A percentile compares a stretch with the other conserved stretches of the same genome.
Evolutionary conservation across 2,888 invertebrate species (phyloP).

Genomic region (Uloborus plumipes): DNA sequence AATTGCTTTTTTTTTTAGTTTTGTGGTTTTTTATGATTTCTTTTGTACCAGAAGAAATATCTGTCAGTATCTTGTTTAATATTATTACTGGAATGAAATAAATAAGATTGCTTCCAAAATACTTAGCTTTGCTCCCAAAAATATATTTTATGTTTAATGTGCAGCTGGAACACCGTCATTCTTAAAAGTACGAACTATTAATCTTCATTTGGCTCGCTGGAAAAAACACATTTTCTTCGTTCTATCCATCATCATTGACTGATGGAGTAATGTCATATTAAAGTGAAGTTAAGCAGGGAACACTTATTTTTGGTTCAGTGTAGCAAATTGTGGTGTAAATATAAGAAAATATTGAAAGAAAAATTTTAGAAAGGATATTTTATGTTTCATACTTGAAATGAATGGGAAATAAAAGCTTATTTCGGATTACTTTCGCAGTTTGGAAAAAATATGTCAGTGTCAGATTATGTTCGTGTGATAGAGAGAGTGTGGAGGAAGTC

Average conservation of each 20-base stretch:
- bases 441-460: no score
- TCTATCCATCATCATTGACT: constrained; percentile 20
- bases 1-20: no score
- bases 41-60: no score
- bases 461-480: no score
- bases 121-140: constrained; percentile 9
- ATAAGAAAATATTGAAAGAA: no score
- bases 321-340: constrained; percentile 17
- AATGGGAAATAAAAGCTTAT: no score
- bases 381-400: no score
- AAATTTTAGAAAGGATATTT: no score
- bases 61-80: background rate
- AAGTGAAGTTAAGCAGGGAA: constrained; percentile 36
- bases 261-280: constrained; percentile 41
- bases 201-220: constrained; percentile 33
- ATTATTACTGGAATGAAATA: constrained; percentile 29
- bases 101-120: constrained; percentile 28
- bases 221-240: constrained; percentile 5
- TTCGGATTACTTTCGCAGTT: no score
- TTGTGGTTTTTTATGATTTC: no score
- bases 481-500: no score
- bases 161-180: constrained; percentile 17
- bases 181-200: constrained; percentile 27
- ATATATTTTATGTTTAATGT: constrained; percentile 6
- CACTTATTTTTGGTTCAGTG: constrained; percentile 15